These are phyloP conservation scores for Archocentrus centrarchus DNA, from an alignment of 2,113 vertebrate species.

Conservation along the genomic window DNA sequence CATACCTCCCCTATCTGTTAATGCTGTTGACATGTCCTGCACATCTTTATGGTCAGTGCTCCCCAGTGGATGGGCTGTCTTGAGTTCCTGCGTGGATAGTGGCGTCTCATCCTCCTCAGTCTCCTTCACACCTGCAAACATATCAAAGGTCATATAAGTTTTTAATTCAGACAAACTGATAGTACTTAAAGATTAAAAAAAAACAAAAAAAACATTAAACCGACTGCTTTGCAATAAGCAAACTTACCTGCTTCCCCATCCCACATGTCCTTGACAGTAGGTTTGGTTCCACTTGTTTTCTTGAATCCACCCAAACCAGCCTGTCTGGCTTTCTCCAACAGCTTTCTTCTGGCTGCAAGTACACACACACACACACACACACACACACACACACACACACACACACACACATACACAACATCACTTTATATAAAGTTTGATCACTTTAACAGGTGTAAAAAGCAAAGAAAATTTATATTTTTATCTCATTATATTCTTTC, in stretches of 20 bases:
- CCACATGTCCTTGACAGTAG: conserved; percentile 86
- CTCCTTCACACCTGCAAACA: conserved; percentile 74
- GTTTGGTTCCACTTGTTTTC: conserved; percentile 78
- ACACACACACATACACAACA: conserved; percentile 27
- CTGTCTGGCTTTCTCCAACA: conserved; percentile 75
- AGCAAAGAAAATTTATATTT: neutral
- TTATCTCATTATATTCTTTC: neutral
- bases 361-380: neutral
- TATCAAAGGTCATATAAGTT: neutral
- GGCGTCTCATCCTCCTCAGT: conserved; percentile 82
- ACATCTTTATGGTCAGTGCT: conserved; percentile 61
- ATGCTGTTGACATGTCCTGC: conserved; percentile 61
- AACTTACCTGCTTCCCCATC: conserved; percentile 87
- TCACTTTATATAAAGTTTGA: neutral
- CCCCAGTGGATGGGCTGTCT: conserved; percentile 75
- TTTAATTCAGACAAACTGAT: neutral
- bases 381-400: conserved; percentile 32
- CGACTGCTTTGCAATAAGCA: neutral
- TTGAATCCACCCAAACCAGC: conserved; percentile 79
- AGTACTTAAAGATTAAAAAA: neutral
- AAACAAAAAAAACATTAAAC: neutral
- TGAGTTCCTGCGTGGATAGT: conserved; percentile 80
- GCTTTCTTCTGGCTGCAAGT: conserved; percentile 75
- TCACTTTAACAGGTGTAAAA: neutral
- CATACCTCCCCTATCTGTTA: conserved; percentile 49